Evolutionary conservation across 37 sponge, comb jelly and placozoan species (phyloP).

Genomic region (Spongilla lacustris): DNA sequence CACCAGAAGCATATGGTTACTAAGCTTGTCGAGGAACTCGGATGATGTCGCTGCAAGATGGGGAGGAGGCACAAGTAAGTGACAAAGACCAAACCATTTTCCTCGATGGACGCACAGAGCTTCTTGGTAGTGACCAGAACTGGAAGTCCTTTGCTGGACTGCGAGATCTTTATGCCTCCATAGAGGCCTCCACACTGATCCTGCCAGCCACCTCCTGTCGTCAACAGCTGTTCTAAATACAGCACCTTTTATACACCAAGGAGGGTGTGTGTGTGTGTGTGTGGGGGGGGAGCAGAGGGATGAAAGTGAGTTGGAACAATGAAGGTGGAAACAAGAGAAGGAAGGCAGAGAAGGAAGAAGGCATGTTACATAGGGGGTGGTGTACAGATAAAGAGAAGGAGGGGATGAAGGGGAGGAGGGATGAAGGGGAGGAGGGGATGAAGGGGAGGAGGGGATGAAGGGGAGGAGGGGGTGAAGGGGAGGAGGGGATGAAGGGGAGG

Average conservation of each 20-base stretch:
- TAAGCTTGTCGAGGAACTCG: conserved; percentile 54
- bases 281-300: neutral
- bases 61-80: neutral
- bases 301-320: neutral
- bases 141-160: conserved; percentile 46
- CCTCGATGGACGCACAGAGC: neutral
- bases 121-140: conserved; percentile 30
- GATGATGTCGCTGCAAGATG: conserved; percentile 22
- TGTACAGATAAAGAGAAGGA: neutral
- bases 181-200: conserved; percentile 89
- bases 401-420: neutral
- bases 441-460: neutral
- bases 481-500: neutral
- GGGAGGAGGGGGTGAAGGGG: neutral
- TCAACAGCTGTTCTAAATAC: conserved; percentile 84
- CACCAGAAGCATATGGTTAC: conserved; percentile 62
- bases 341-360: neutral
- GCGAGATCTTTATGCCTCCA: conserved; percentile 74
- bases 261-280: neutral
- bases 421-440: neutral
- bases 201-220: conserved; percentile 93
- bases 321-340: neutral
- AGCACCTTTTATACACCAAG: conserved; percentile 36
- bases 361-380: neutral
- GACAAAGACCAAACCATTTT: neutral